Evolutionary conservation across 2,797 vertebrate genomes (phyloP), one percentile per base, ranked within the genome.

Genomic region (Acanthurus leucopareius): DNA sequence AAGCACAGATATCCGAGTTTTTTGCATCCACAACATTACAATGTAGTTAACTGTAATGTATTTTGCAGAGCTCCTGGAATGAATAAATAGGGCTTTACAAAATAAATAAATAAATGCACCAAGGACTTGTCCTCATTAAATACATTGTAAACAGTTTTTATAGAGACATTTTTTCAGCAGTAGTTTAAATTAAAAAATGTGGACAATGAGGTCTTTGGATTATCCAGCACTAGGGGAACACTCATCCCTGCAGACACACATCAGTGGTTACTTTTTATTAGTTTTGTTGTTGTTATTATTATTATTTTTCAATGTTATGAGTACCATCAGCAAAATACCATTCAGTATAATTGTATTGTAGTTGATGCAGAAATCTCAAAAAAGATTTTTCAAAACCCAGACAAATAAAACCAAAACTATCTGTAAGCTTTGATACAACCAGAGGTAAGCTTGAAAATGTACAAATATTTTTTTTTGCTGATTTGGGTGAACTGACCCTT

Each of bases 401-500:
- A 5, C 40, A 42, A 42, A 42, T 42, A 49, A 59, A 35, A 44
- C n/a, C 35, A 25, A 1, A 53, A 7, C 40, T 42, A 42, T 42
- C 40, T 42, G 40, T 42, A 42, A 10, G 40, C 10, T 42, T 42
- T 10, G 40, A 13, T 42, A 42, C 10, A 56, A 45, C 8, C 35
- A 60, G 19, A 69, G 8, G 51, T 14, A 69, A 68, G 5, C 48
- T 49, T 52, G 6, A 60, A 68, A 67, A 44, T 52, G 1, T 25
- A 9, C n/a, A 51, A 19, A n/a, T 59, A 3, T n/a, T 35, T 35
- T 38, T 38, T 48, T 53, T 48, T 28, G 16, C 52, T 42, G 59
- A 67, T 71, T 76, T 73, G 10, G 48, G 8, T 63, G 38, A 78
- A 76, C 49, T 72, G 74, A 75, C 35, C 32, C 48, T 70, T 73